Evolutionary conservation across 2,797 vertebrate species (phyloP), one percentile per base, ranked within the genome.

Genomic region (Limosa lapponica): DNA sequence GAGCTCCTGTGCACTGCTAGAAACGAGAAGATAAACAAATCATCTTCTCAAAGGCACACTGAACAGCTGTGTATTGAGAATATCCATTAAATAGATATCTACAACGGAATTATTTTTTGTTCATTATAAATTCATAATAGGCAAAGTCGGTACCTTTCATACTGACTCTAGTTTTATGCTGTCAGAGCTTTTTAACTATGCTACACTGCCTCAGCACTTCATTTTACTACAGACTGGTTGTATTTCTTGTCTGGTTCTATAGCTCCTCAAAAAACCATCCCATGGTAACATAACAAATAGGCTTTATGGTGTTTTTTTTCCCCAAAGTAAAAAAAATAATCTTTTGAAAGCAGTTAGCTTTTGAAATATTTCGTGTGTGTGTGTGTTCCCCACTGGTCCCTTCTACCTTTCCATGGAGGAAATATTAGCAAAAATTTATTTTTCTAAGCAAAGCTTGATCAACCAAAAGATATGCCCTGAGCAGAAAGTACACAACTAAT

Each of bases 101-200:
- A 86, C 70, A 80, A 55, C 20, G 79, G 65, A 90, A 89, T 90
- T 89, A 78, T 64, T 43, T 84, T 96, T 81, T 81, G 22, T 70
- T 96, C 73, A 75, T 94, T 94, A 95, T 82, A 92, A 91, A 82
- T 91, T 94, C 73, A 72, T 81, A 91, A 91, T 66, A 83, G 15
- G 7, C 19, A 37, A 49, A 79, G 54, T 59, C 28, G 55, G 27
- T 82, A 37, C 48, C 86, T 95, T 83, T 89, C 79, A 41, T 67
- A 41, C 67, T 95, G 93, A 89, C 64, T 94, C 78, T 13, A 43
- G 52, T 51, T 96, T 91, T 95, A 72, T 83, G 58, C 61, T 93
- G 74, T 94, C 80, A 88, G 72, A 77, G 70, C 16, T 74, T 91
- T 97, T 94, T 48, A 81, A 89, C 83, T 79, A 57, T 81, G 58